Evolutionary conservation across 2,888 invertebrate genomes (phyloP), one percentile per base, ranked within the genome.

Genomic region (Hirtodrosophila trivittata): DNA sequence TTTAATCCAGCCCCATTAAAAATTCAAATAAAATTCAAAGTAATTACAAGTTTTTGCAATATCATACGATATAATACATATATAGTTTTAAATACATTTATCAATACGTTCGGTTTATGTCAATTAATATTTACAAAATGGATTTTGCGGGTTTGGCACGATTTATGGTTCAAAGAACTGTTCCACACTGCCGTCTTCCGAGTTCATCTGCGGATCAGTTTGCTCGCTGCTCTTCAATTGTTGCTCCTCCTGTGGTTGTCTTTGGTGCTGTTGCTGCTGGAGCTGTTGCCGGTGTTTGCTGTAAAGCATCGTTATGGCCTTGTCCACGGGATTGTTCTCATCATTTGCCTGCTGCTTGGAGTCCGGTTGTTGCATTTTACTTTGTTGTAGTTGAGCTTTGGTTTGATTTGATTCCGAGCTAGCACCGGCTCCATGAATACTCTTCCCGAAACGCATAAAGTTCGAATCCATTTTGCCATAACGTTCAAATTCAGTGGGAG

Each of bases 1-100:
- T 86, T 88, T 88, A 88, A 88, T 89, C 90, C 89, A 89, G 90
- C 90, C 90, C 88, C 75, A 78, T 83, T 89, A 89, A 89, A 89
- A 89, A 88, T 81, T 84, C 89, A 89, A 82, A 77, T 89, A 89
- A 89, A 89, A 88, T 81, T 84, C 89, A 89, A 82, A 77, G 35
- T 42, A 56, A 55, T 41, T 67, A 67, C 54, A 71, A 45, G 33
- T 37, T 37, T 30, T 42, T 18, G 50, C 43, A 62, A 52, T 52
- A 56, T 38, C 32, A 28, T 28, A 28, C 28, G 28, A 30, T 56
- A 37, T 60, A 45, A 41, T 14, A 50, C 25, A 37, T 63, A 52
- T 9, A 32, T 55, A 43, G 32, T 26, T 68, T 62, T 38, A 43
- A 54, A 13, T 66, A 58, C 54, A 50, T 50, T 49, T 58, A 52